Evolutionary conservation across 2,797 vertebrate species (phyloP).

Genomic region (Antennarius maculatus): DNA sequence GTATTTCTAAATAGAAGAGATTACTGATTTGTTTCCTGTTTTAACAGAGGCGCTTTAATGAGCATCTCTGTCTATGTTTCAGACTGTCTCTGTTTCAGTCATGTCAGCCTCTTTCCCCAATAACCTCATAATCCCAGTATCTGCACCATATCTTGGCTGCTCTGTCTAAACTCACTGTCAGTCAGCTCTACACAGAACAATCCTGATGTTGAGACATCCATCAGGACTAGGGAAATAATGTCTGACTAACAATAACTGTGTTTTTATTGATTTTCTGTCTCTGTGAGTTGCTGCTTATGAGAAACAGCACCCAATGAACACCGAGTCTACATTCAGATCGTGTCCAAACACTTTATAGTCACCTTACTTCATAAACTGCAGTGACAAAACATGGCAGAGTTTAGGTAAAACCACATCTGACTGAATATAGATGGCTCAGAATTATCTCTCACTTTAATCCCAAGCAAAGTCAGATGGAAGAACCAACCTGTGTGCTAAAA

Average conservation of each 20-base stretch:
- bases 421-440: constrained; percentile 34
- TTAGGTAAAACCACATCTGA: constrained; percentile 54
- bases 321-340: constrained; percentile 5
- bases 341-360: constrained; percentile 1
- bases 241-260: constrained; percentile 59
- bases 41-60: background rate
- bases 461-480: constrained; percentile 41
- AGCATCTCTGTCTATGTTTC: background rate
- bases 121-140: constrained; percentile 15
- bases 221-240: constrained; percentile 38
- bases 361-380: background rate
- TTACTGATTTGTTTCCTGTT: constrained; percentile 3
- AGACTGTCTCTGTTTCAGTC: too few species aligned
- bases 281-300: constrained; percentile 46
- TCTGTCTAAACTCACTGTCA: constrained; percentile 23
- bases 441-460: constrained; percentile 50
- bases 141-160: constrained; percentile 14
- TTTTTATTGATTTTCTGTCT: constrained; percentile 71
- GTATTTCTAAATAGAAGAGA: background rate
- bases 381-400: constrained; percentile 61
- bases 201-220: constrained; percentile 33
- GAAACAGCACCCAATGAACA: constrained; percentile 34
- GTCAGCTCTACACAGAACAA: constrained; percentile 28
- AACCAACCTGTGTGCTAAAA: constrained; percentile 34
- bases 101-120: constrained; percentile 7